Conservation (phyloP, 1,140 invertebrate species). For the Drosophila obscura region DNA sequence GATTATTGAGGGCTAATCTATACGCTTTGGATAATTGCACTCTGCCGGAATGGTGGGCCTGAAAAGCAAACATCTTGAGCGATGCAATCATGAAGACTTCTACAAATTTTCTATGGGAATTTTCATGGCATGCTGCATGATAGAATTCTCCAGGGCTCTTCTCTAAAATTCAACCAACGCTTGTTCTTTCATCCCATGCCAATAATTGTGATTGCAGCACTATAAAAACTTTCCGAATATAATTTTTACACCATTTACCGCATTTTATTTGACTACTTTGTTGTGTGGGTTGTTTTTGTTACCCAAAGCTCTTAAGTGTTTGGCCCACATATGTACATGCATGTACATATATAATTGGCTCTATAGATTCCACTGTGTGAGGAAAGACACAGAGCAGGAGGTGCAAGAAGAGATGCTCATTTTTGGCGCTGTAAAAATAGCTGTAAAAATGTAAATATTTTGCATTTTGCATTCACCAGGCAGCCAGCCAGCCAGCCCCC, state of each 20-base stretch:
- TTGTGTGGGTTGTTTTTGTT: slow-evolving; percentile 4
- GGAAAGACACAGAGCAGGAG: slow-evolving; percentile 5
- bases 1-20: no score
- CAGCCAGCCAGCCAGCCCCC: background rate
- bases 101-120: no score
- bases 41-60: no score
- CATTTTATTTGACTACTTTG: slow-evolving; percentile 19
- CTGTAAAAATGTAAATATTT: slow-evolving; percentile 69
- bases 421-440: slow-evolving; percentile 62
- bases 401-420: background rate
- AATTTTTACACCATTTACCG: slow-evolving; percentile 4
- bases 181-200: background rate
- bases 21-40: no score
- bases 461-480: background rate
- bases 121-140: no score
- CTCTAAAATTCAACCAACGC: no score
- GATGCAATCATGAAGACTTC: no score
- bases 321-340: slow-evolving; percentile 46
- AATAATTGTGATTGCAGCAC: background rate
- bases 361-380: slow-evolving; percentile 29
- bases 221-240: slow-evolving; percentile 8
- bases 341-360: slow-evolving; percentile 41
- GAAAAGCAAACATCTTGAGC: no score
- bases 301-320: slow-evolving; percentile 41
- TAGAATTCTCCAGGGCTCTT: no score